These are phyloP conservation scores for Lepidiolamprologus cunningtoni DNA, from an alignment of 2,113 vertebrate genomes.

Conservation along the genomic window DNA sequence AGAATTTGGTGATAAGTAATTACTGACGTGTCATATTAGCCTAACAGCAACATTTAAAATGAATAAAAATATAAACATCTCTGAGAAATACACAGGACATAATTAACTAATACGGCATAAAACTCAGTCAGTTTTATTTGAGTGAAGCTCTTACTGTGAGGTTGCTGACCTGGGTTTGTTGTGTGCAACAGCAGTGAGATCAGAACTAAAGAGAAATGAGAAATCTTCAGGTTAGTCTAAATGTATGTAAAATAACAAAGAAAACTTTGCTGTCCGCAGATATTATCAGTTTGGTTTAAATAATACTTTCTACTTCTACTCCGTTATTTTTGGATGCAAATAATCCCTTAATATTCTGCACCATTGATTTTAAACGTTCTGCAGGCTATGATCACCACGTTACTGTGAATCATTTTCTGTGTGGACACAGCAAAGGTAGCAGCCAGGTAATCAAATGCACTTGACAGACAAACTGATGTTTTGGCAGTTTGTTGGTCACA, in stretches of 20 bases:
- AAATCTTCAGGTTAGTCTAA: neutral
- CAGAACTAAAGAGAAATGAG: neutral
- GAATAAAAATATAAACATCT: neutral
- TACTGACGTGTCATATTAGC: neutral
- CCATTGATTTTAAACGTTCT: neutral
- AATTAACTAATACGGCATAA: neutral
- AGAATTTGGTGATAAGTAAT: too few relatives aligned
- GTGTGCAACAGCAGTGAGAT: neutral
- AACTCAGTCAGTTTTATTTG: accelerated
- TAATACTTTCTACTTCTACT: neutral
- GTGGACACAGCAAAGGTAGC: neutral
- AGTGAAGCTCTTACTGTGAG: neutral
- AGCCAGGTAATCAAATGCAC: neutral
- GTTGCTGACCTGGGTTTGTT: neutral
- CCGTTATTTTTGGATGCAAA: neutral
- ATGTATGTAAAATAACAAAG: accelerated
- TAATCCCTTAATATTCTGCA: neutral
- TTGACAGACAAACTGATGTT: neutral
- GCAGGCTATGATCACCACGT: neutral
- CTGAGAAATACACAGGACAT: accelerated
- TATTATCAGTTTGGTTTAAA: neutral
- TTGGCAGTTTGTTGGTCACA: neutral
- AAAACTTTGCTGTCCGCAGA: accelerated
- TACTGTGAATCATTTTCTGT: neutral
- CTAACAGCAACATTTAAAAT: neutral